phyloP scores from a whole-genome alignment of 2,888 invertebrate genomes.

The Allacma fusca region DNA sequence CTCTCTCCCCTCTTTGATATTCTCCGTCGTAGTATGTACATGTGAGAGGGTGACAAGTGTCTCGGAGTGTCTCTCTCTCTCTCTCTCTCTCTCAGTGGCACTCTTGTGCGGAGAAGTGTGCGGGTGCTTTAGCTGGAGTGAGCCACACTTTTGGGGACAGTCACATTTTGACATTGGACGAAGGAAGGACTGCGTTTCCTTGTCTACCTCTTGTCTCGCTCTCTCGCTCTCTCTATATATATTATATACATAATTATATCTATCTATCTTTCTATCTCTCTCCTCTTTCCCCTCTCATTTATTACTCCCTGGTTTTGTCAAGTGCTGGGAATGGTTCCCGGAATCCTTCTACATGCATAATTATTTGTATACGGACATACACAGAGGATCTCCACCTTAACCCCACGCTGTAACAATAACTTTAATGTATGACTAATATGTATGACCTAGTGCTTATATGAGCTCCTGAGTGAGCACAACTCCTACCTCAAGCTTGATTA shows the following conservation, averaged over 20 bases:
- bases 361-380: too few relatives aligned
- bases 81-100: not conserved
- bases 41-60: not conserved
- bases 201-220: not conserved
- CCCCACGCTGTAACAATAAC: too few relatives aligned
- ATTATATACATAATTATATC: not conserved
- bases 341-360: too few relatives aligned
- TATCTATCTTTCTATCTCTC: not conserved
- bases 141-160: constrained; percentile 10
- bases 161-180: constrained; percentile 13
- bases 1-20: not conserved
- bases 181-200: not conserved
- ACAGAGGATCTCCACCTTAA: too few relatives aligned
- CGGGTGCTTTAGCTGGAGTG: not conserved
- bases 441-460: too few relatives aligned
- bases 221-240: not conserved
- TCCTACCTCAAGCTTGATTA: too few relatives aligned
- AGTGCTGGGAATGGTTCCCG: too few relatives aligned
- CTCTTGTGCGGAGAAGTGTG: too few relatives aligned
- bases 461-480: too few relatives aligned
- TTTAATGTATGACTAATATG: too few relatives aligned
- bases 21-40: not conserved
- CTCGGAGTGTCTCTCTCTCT: not conserved
- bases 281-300: not conserved
- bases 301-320: not conserved